Conservation (phyloP, 2,888 invertebrate species). For the Brachyptera risi region DNA sequence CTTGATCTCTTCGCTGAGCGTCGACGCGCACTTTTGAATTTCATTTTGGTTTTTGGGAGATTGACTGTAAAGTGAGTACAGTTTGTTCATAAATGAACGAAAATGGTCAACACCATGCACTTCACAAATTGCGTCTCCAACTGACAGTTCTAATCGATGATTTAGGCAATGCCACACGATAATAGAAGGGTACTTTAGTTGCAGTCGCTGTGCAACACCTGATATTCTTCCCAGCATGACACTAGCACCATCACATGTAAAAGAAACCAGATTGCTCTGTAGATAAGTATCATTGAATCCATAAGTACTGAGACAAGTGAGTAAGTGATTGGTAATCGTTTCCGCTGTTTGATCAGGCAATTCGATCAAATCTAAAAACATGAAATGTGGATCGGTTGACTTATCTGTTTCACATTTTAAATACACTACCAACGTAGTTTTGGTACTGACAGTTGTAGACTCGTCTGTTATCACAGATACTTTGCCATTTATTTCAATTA, state of each 20-base stretch:
- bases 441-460: conserved; percentile 10
- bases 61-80: conserved; percentile 28
- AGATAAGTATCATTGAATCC: conserved; percentile 23
- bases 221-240: conserved; percentile 30
- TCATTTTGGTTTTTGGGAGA: conserved; percentile 30
- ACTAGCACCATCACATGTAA: conserved; percentile 26
- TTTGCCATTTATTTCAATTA: background rate
- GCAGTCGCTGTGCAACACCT: conserved; percentile 29
- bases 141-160: conserved; percentile 27
- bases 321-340: background rate
- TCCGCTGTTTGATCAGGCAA: conserved; percentile 5
- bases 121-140: conserved; percentile 25
- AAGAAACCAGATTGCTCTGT: conserved; percentile 25
- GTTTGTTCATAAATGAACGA: conserved; percentile 28
- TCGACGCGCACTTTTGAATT: conserved; percentile 20
- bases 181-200: conserved; percentile 22
- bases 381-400: background rate
- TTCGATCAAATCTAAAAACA: background rate
- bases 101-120: conserved; percentile 30
- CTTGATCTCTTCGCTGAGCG: conserved; percentile 21
- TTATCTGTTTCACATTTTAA: conserved; percentile 1
- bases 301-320: background rate
- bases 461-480: conserved; percentile 16
- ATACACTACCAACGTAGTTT: conserved; percentile 9
- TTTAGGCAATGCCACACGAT: conserved; percentile 31